Evolutionary conservation across 35 echinoderm and acorn worm species (phyloP), one percentile per base, ranked within the genome.

Genomic region (Lytechinus variegatus): DNA sequence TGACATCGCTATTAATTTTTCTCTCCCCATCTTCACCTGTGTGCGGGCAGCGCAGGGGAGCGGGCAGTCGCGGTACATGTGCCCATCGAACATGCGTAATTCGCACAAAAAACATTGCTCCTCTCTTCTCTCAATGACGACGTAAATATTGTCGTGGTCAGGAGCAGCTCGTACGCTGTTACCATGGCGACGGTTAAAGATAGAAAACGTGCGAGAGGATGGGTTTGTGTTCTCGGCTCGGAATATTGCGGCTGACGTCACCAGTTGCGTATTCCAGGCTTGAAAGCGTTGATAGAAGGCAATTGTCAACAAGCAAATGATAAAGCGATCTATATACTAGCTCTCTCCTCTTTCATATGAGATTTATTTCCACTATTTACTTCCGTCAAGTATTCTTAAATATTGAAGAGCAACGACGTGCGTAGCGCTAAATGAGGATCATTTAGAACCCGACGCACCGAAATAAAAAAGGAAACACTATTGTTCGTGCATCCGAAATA

Each of bases 171-270:
- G 92, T 93, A 57, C 92, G 92, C 55, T 57, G 92, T 93, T 93
- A 57, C 92, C 92, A 57, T 93, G 52, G 92, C 53, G 57, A 93
- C 92, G 28, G 92, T 93, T 93, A 93, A 93, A 93, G 92, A 93
- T 93, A 93, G 92, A 54, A 93, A 93, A 57, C 92, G 92, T 57
- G 92, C 10, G 92, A 57, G 92, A 93, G 53, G 54, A 93, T 93
- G n/a, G 92, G 92, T 93, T 93, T 93, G 92, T 93, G 29, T 93
- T 54, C 92, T 54, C 27, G 21, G 92, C 92, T 93, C 53, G 92
- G 92, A 14, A 93, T 93, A 93, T 54, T 55, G 92, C 27, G 92
- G 28, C 52, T 93, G 92, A 93, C 92, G 92, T 93, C 92, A 93
- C 54, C 53, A 27, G 52, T 93, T 93, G 92, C 92, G 92, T 57